phyloP scores from a whole-genome alignment of 1,140 invertebrate genomes.

The Aricia agestis region DNA sequence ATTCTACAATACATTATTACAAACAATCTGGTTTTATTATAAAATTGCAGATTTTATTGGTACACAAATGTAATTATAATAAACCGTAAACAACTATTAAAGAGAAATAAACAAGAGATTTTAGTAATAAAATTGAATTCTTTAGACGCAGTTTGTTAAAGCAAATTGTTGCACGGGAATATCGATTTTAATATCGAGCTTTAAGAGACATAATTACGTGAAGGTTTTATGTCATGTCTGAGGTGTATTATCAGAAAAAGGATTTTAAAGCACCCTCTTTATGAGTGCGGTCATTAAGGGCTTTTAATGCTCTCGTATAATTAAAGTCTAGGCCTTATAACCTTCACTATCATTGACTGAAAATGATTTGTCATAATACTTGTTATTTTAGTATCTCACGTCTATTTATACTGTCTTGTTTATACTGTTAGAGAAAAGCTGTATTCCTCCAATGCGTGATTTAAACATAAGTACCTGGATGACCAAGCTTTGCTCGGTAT shows the following conservation, averaged over 20 bases:
- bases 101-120: constrained; percentile 33
- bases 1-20: too few species aligned
- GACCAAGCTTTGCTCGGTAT: too few species aligned
- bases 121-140: constrained; percentile 26
- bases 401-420: too few species aligned
- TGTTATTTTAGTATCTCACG: too few species aligned
- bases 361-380: not conserved
- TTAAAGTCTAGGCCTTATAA: constrained; percentile 34
- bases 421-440: too few species aligned
- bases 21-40: not conserved
- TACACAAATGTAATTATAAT: constrained; percentile 26
- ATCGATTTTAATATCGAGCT: not conserved
- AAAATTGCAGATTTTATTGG: constrained; percentile 17
- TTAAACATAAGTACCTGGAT: too few species aligned
- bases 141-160: not conserved
- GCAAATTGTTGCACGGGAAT: not conserved
- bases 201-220: not conserved
- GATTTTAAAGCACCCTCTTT: constrained; percentile 29
- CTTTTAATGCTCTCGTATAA: constrained; percentile 35
- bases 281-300: constrained; percentile 33
- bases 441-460: too few species aligned
- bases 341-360: constrained; percentile 26
- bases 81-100: constrained; percentile 34
- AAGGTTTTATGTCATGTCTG: not conserved
- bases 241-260: constrained; percentile 17